phyloP scores from a whole-genome alignment of 2,113 vertebrate genomes.

The Trematomus loennbergii region DNA sequence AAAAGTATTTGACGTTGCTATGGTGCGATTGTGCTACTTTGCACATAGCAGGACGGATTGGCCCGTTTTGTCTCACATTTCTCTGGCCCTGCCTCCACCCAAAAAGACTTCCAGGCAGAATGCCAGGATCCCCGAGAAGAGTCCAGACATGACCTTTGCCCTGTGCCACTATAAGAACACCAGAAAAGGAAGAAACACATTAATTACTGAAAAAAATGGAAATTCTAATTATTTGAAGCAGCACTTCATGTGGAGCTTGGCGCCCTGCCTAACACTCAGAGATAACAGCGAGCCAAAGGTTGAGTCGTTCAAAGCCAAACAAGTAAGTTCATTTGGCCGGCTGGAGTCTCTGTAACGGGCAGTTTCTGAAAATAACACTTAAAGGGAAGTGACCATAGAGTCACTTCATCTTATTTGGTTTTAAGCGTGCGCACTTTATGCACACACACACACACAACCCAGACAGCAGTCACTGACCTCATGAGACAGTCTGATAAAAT shows the following conservation, averaged over 20 bases:
- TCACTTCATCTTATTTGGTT: conserved; percentile 46
- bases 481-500: conserved; percentile 58
- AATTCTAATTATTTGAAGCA: not conserved
- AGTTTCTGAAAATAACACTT: conserved; percentile 44
- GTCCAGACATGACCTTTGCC: conserved; percentile 49
- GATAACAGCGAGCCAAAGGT: conserved; percentile 47
- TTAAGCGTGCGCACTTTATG: conserved; percentile 33
- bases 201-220: conserved; percentile 30
- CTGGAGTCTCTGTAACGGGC: conserved; percentile 21
- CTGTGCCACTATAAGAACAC: conserved; percentile 26
- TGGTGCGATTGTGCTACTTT: conserved; percentile 8
- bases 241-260: conserved; percentile 48
- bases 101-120: conserved; percentile 21
- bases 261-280: conserved; percentile 6
- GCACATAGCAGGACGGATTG: conserved; percentile 21
- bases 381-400: conserved; percentile 38
- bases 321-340: conserved; percentile 13
- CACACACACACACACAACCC: conserved; percentile 18
- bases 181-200: conserved; percentile 44
- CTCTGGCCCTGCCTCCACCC: conserved; percentile 14
- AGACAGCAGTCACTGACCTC: conserved; percentile 46
- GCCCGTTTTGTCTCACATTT: conserved; percentile 26
- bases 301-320: conserved; percentile 36
- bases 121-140: conserved; percentile 29
- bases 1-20: conserved; percentile 19